Base-by-base conservation (phyloP, 1,140 invertebrate species). In the Lanistes nyassanus region DNA sequence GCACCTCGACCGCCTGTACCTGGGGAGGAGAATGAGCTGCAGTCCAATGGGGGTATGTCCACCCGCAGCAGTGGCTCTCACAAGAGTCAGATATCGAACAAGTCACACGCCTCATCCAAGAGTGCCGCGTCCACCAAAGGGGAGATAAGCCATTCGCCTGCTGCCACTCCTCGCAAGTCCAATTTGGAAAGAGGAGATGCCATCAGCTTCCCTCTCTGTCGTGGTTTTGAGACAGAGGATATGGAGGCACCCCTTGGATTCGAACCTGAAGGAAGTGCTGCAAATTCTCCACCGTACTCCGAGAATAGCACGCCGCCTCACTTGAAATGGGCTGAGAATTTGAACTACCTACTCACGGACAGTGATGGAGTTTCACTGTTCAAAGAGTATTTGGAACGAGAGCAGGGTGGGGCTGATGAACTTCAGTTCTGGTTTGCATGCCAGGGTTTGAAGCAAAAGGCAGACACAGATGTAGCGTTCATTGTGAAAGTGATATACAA, bases 391-490 rank as follows among this genome's bases (percentile, higher is more conserved):
- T 92, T 97, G 78, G 91, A 93, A 82, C 92, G 94, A 82, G 96
- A 97, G 88, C 60, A 76, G 51, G 92, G 92, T 80, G 87, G 81
- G 23, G 79, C 80, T 34, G 80, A 82, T 74, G 92, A 93, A 68
- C 92, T 97, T 77, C 93, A 95, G 85, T 97, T 97, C 89, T 96
- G 95, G 92, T 97, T 96, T 90, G 96, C 95, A 62, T 96, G 95
- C 88, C 93, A 96, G 86, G 96, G 96, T 26, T 92, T 97, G 74
- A 95, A 95, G 83, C 94, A 95, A 82, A 93, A 95, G 84, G 74
- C 75, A 16, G 90, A 91, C 55, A 42, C 94, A 87, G 91, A 92
- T 83, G 92, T 95, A 77, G 92, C 92, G 77, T 93, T 94, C 87
- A 91, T 96, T 83, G 93, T 95, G 81, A 93, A 93, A 89, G 92